These are phyloP conservation scores for Reinhardtius hippoglossoides DNA, from an alignment of 2,113 vertebrate species.

Conservation along the genomic window DNA sequence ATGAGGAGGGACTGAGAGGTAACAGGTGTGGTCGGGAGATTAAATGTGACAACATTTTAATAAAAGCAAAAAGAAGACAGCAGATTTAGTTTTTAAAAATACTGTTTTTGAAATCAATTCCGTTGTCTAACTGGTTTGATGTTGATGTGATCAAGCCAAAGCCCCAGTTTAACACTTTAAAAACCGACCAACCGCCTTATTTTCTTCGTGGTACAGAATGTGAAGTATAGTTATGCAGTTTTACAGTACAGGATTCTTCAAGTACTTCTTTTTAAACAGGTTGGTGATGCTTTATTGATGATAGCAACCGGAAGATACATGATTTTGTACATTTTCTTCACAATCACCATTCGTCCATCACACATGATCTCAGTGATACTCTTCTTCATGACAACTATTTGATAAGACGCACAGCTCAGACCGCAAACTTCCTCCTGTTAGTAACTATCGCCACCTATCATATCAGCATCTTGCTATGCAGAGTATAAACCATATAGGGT, in stretches of 20 bases:
- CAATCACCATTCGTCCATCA: no score
- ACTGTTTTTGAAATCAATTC: no score
- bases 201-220: slow-evolving; percentile 15
- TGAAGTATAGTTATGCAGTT: slow-evolving; percentile 6
- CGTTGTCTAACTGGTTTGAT: slow-evolving; percentile 11
- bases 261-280: slow-evolving; percentile 19
- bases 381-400: neutral
- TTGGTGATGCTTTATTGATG: no score
- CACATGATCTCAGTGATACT: no score
- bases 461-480: slow-evolving; percentile 2
- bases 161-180: neutral
- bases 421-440: slow-evolving; percentile 7
- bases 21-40: no score
- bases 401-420: slow-evolving; percentile 12
- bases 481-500: slow-evolving; percentile 16
- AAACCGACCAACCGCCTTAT: slow-evolving; percentile 40
- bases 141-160: slow-evolving; percentile 17
- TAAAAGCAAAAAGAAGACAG: no score
- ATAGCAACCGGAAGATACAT: no score
- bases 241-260: slow-evolving; percentile 50
- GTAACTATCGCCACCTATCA: neutral
- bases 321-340: no score
- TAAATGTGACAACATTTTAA: no score
- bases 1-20: no score
- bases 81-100: no score